Percentiles rank a stretch among this genome's conserved stretches.
Evolutionary conservation across 1,140 invertebrate species (phyloP).

Genomic region (Zaprionus davidi): DNA sequence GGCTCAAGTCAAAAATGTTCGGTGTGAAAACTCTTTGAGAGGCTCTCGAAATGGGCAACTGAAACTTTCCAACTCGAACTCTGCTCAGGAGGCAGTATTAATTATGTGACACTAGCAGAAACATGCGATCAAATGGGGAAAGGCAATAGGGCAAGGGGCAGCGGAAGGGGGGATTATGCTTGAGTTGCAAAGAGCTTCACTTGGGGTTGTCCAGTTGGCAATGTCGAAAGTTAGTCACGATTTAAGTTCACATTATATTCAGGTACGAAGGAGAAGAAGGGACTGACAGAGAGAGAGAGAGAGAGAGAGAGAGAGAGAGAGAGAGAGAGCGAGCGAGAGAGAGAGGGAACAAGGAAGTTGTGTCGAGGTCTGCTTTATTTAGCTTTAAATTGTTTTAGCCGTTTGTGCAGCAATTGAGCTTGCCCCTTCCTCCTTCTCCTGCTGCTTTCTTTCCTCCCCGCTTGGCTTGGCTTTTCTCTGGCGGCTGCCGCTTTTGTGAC

Average conservation of each 20-base stretch:
- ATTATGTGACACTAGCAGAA: slow-evolving; percentile 1
- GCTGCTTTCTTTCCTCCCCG: too few species aligned
- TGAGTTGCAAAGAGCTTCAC: too few species aligned
- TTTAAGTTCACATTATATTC: neutral
- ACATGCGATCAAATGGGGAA: neutral
- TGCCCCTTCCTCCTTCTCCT: slow-evolving; percentile 9
- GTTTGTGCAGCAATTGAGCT: slow-evolving; percentile 37
- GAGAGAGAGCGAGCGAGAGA: too few species aligned
- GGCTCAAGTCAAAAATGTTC: slow-evolving; percentile 3
- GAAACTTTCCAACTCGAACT: slow-evolving; percentile 4
- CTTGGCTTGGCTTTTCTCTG: slow-evolving; percentile 3
- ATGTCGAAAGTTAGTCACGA: neutral
- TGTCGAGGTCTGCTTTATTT: slow-evolving; percentile 7
- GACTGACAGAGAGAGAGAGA: too few species aligned
- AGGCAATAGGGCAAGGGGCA: neutral
- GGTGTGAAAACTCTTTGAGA: slow-evolving; percentile 3
- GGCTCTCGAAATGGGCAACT: neutral
- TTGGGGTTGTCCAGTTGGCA: too few species aligned
- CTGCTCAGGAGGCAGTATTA: neutral
- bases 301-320: too few species aligned
- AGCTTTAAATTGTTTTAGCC: slow-evolving; percentile 11
- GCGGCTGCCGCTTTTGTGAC: slow-evolving; percentile 29
- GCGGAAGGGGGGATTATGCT: neutral
- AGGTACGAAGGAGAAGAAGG: too few species aligned
- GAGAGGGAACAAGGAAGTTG: neutral